phyloP scores from a whole-genome alignment of 2,113 vertebrate species.

The Cynoglossus semilaevis region DNA sequence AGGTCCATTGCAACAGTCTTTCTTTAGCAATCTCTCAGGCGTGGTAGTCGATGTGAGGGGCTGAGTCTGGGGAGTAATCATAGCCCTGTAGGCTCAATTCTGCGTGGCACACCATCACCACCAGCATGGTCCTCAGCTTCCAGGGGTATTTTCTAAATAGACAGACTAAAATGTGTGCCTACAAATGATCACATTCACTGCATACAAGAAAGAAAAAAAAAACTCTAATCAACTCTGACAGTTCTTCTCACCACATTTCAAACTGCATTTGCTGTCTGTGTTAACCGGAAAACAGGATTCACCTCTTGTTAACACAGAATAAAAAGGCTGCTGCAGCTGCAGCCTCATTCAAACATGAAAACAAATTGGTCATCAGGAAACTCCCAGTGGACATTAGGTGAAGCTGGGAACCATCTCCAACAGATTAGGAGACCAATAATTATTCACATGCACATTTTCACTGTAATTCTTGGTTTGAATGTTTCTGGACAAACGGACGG shows the following conservation, averaged over 20 bases:
- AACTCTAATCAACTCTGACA: slow-evolving; percentile 33
- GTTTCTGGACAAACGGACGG: too few relatives aligned
- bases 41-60: slow-evolving; percentile 13
- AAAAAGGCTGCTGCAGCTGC: background rate
- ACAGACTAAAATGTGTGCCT: slow-evolving; percentile 31
- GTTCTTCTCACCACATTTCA: slow-evolving; percentile 45
- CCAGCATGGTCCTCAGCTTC: slow-evolving; percentile 8
- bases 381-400: background rate
- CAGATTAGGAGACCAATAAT: too few relatives aligned
- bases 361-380: slow-evolving; percentile 35
- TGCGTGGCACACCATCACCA: slow-evolving; percentile 23
- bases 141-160: background rate
- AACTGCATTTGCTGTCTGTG: slow-evolving; percentile 21
- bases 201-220: background rate
- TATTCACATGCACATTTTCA: too few relatives aligned
- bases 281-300: slow-evolving; percentile 15
- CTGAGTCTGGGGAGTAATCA: slow-evolving; percentile 35
- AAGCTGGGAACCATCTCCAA: too few relatives aligned
- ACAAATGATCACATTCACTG: slow-evolving; percentile 44
- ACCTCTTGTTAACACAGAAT: slow-evolving; percentile 9
- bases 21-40: slow-evolving; percentile 38
- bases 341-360: slow-evolving; percentile 27
- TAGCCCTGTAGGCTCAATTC: slow-evolving; percentile 28
- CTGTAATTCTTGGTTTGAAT: too few relatives aligned
- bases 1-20: slow-evolving; percentile 31